These are phyloP conservation scores for Cheilosia soror DNA, from an alignment of 2,888 invertebrate genomes.

Conservation along the genomic window DNA sequence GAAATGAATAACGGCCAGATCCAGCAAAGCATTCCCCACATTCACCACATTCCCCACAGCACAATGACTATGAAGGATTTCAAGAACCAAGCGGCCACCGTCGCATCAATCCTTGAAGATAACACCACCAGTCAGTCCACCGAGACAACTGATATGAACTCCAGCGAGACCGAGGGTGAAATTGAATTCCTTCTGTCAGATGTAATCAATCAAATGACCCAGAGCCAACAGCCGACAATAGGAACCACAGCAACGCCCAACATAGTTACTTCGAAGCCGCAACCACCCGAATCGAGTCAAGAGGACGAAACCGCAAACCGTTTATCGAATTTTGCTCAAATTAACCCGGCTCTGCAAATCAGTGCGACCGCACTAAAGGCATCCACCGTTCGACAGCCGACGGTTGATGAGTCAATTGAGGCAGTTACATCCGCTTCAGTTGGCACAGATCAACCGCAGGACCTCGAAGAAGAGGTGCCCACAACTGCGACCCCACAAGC, in stretches of 20 bases:
- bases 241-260: slow-evolving; percentile 44
- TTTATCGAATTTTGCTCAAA: slow-evolving; percentile 80
- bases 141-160: slow-evolving; percentile 77
- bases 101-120: slow-evolving; percentile 82
- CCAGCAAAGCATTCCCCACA: slow-evolving; percentile 54
- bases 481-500: slow-evolving; percentile 59
- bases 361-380: slow-evolving; percentile 30
- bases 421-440: slow-evolving; percentile 24
- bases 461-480: slow-evolving; percentile 25
- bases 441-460: slow-evolving; percentile 14
- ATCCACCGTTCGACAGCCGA: slow-evolving; percentile 22
- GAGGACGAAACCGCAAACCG: slow-evolving; percentile 77
- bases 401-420: slow-evolving; percentile 53
- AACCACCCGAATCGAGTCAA: neutral
- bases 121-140: slow-evolving; percentile 75
- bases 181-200: slow-evolving; percentile 82
- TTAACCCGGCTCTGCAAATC: slow-evolving; percentile 79
- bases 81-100: slow-evolving; percentile 82
- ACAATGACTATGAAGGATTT: slow-evolving; percentile 81
- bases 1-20: slow-evolving; percentile 76
- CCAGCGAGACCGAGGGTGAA: slow-evolving; percentile 81
- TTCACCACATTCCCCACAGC: slow-evolving; percentile 44
- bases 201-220: slow-evolving; percentile 81
- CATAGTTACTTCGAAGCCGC: slow-evolving; percentile 11
- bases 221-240: slow-evolving; percentile 31